These are phyloP conservation scores for Aphidius ervi DNA, from an alignment of 1,140 invertebrate species.

Conservation along the genomic window DNA sequence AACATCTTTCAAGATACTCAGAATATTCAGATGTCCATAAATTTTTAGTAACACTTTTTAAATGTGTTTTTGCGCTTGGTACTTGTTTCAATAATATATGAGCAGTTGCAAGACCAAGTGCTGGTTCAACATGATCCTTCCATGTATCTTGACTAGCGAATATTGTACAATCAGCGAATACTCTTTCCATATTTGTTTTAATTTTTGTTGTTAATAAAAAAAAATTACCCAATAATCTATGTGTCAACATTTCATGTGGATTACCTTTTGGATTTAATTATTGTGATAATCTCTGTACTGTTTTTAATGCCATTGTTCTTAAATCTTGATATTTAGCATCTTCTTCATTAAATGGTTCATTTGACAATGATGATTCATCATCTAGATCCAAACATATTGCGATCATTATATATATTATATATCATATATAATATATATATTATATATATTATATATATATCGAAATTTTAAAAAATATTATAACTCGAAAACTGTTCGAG, in stretches of 20 bases:
- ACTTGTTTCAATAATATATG: conserved; percentile 87
- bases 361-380: conserved; percentile 55
- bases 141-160: conserved; percentile 66
- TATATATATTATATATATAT: too few species aligned
- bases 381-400: conserved; percentile 88
- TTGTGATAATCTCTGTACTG: conserved; percentile 52
- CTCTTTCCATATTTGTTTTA: conserved; percentile 79
- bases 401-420: conserved; percentile 88
- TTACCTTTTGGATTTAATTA: conserved; percentile 73
- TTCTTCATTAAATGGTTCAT: conserved; percentile 56
- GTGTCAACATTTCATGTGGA: conserved; percentile 61
- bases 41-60: conserved; percentile 84
- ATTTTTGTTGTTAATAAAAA: conserved; percentile 79
- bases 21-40: conserved; percentile 92
- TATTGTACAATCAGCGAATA: conserved; percentile 75
- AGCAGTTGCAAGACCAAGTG: conserved; percentile 84
- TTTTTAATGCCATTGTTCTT: conserved; percentile 73
- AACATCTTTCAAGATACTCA: conserved; percentile 91
- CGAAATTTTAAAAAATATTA: too few species aligned
- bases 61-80: conserved; percentile 83
- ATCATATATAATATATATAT: too few species aligned
- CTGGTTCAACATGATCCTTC: conserved; percentile 79
- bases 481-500: too few species aligned
- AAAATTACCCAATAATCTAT: conserved; percentile 76
- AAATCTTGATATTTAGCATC: conserved; percentile 67